Percentiles rank a stretch among this genome's conserved stretches.
Evolutionary conservation across 2,888 invertebrate species (phyloP).

Genomic region (Phengaris arion): DNA sequence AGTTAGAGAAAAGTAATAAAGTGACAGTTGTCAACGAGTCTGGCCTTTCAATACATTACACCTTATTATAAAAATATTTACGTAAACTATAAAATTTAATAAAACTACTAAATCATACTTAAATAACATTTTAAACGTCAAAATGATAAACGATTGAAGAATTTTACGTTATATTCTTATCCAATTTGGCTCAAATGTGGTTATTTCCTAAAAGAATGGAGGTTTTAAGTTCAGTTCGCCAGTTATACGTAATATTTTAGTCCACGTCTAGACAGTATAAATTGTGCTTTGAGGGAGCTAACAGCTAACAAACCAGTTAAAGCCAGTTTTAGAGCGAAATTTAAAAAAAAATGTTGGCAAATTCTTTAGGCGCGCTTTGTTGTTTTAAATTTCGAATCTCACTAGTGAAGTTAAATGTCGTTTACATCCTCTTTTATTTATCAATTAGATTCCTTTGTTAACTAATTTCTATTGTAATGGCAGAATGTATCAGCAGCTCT

Average conservation of each 20-base stretch:
- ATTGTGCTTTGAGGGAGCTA: slow-evolving; percentile 46
- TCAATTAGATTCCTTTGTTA: background rate
- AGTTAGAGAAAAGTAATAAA: too few relatives aligned
- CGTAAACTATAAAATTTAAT: background rate
- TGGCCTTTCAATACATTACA: too few relatives aligned
- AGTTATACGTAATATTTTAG: slow-evolving; percentile 44
- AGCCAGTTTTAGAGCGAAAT: slow-evolving; percentile 8
- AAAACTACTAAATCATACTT: background rate
- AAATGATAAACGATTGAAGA: background rate
- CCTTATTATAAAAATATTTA: background rate
- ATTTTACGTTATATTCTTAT: slow-evolving; percentile 25
- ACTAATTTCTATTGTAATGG: too few relatives aligned
- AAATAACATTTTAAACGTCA: slow-evolving; percentile 6
- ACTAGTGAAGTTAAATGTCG: background rate
- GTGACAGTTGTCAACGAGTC: too few relatives aligned
- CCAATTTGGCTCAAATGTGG: slow-evolving; percentile 24
- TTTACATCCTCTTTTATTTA: background rate
- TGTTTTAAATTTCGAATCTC: background rate
- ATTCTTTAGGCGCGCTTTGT: slow-evolving; percentile 36
- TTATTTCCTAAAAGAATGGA: slow-evolving; percentile 28
- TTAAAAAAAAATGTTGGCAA: background rate
- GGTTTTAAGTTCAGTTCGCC: slow-evolving; percentile 33
- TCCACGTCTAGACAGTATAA: slow-evolving; percentile 49
- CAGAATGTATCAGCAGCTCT: too few relatives aligned
- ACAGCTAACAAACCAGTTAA: slow-evolving; percentile 43